Evolutionary conservation across 1,140 invertebrate genomes (phyloP).

Genomic region (Ceratina calcarata): DNA sequence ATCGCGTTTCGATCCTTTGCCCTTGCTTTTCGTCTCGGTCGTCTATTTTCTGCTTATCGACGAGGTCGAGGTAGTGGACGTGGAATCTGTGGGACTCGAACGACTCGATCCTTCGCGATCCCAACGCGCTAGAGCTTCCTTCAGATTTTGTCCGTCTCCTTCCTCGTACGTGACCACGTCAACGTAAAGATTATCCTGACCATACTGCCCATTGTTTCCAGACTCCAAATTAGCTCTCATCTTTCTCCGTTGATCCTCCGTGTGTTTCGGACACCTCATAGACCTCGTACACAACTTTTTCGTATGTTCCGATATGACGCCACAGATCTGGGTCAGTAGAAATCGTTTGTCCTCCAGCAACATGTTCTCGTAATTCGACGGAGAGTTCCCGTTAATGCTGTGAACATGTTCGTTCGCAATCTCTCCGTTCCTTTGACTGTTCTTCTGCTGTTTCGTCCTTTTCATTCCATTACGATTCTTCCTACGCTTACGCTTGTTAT

Average conservation of each 20-base stretch:
- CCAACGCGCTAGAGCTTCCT: conserved; percentile 80
- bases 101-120: conserved; percentile 82
- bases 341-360: conserved; percentile 83
- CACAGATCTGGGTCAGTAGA: conserved; percentile 85
- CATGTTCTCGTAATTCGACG: conserved; percentile 84
- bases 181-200: conserved; percentile 80
- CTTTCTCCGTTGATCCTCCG: conserved; percentile 85
- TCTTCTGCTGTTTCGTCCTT: conserved; percentile 83
- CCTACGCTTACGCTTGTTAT: conserved; percentile 84
- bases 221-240: conserved; percentile 80
- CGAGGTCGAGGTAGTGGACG: conserved; percentile 81
- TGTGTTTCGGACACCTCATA: conserved; percentile 87
- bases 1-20: conserved; percentile 74
- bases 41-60: conserved; percentile 77
- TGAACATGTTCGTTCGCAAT: conserved; percentile 72
- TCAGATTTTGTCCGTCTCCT: conserved; percentile 79
- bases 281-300: conserved; percentile 89
- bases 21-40: conserved; percentile 75
- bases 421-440: conserved; percentile 69
- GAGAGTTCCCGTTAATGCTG: conserved; percentile 76
- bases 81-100: conserved; percentile 83
- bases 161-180: conserved; percentile 83
- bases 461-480: conserved; percentile 91
- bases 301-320: conserved; percentile 90
- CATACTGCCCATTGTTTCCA: conserved; percentile 41